phyloP scores from a whole-genome alignment of 2,888 invertebrate species.

The Dolomedes plantarius region DNA sequence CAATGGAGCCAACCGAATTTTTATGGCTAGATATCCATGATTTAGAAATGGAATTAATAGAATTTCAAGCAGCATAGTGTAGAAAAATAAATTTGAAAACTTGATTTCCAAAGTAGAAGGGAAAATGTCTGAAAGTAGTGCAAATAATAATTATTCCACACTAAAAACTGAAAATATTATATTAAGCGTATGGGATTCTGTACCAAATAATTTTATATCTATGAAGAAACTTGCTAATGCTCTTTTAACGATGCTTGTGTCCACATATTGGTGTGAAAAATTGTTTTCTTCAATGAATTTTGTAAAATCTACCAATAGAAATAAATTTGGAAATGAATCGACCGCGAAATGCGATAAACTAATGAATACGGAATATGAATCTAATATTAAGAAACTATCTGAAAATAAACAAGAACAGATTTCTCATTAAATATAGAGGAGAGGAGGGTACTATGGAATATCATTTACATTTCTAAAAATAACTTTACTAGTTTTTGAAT shows the following conservation, averaged over 20 bases:
- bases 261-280: constrained; percentile 3
- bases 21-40: constrained; percentile 8
- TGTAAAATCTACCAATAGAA: constrained; percentile 23
- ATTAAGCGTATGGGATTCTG: constrained; percentile 5
- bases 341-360: constrained; percentile 22
- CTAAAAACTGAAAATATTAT: constrained; percentile 23
- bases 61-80: constrained; percentile 7
- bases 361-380: constrained; percentile 8
- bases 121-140: too few relatives aligned
- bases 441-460: too few relatives aligned
- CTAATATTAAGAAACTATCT: constrained; percentile 20
- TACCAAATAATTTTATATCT: constrained; percentile 19
- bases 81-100: too few relatives aligned
- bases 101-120: constrained; percentile 13
- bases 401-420: constrained; percentile 27
- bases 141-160: constrained; percentile 15
- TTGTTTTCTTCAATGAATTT: constrained; percentile 4
- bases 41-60: constrained; percentile 14
- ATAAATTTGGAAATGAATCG: constrained; percentile 18
- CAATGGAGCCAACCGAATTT: too few relatives aligned
- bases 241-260: constrained; percentile 14
- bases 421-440: background rate
- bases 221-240: constrained; percentile 2
- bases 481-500: too few relatives aligned
- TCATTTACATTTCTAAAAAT: too few relatives aligned